Evolutionary conservation across 2,888 invertebrate genomes (phyloP), one percentile per base, ranked within the genome.

Genomic region (Sussaba pulchella): DNA sequence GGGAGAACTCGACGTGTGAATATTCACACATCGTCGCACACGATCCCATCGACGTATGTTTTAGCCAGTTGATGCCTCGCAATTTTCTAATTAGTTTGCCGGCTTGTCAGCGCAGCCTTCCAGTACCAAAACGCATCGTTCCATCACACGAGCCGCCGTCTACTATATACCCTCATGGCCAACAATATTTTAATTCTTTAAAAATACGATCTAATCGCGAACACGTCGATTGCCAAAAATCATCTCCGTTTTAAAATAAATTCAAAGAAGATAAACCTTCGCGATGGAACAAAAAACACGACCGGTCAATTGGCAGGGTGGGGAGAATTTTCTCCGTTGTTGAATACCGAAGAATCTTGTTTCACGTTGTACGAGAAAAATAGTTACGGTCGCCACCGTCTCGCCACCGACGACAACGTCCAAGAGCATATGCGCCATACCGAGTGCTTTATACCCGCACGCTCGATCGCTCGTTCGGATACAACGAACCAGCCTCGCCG

Each of bases 1-100:
- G 77, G 69, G 69, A 17, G 69, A 63, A 54, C 70, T 41, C 52
- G 54, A 72, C 76, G 72, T 76, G 80, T 72, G 80, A 80, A 80
- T 80, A 76, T 72, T 80, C 80, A 72, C 80, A 69, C 76, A 80
- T 76, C 76, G 76, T 72, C 63, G 72, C 69, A 57, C 77, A 43
- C 21, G 67, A 54, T 77, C 39, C 61, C 63, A 63, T 43, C 81
- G 36, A 19, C 81, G 50, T 61, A 81, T 81, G 77, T 77, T 77
- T 81, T 73, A 69, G 64, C 31, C 77, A 77, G 81, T 81, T 81
- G 77, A 77, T 64, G 24, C 50, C 24, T 41, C 67, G 77, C 77
- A 77, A 64, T 81, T 77, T 77, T 77, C 72, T 81, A 81, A 81
- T 81, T 81, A 81, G 81, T 81, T 81, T 77, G 69, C 81, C 77